phyloP scores from a whole-genome alignment of 2,113 vertebrate species.

The Dryoscopus gambensis region DNA sequence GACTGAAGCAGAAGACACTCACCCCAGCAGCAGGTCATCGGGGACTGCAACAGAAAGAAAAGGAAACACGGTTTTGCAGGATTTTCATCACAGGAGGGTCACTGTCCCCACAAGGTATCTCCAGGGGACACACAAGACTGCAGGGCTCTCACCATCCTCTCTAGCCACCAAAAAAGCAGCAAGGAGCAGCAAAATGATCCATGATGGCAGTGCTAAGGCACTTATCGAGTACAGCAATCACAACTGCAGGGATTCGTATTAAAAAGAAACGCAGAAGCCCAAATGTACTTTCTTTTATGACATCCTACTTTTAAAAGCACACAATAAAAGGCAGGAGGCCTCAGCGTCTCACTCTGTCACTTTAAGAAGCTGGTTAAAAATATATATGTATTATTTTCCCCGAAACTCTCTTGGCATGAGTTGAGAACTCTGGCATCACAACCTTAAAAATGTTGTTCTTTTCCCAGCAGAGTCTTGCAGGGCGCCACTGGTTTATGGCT shows the following conservation, averaged over 20 bases:
- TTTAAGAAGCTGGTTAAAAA: conserved; percentile 41
- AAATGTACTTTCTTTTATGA: background rate
- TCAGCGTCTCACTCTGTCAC: background rate
- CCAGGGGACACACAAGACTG: background rate
- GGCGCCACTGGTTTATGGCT: background rate
- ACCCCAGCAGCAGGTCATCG: conserved; percentile 89
- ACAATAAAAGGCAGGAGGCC: background rate
- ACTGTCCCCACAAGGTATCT: background rate
- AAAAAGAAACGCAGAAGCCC: background rate
- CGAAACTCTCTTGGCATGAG: background rate
- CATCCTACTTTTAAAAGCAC: background rate
- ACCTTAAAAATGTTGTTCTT: background rate
- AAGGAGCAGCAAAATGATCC: background rate
- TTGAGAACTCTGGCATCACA: background rate
- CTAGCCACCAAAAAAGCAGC: background rate
- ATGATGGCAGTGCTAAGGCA: background rate
- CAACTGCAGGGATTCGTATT: background rate
- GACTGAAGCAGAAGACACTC: conserved; percentile 66
- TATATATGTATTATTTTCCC: background rate
- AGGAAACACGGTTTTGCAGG: background rate
- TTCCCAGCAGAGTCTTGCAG: background rate
- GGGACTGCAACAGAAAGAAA: conserved; percentile 81
- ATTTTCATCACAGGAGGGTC: background rate
- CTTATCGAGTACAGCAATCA: background rate
- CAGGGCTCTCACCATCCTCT: background rate